These are phyloP conservation scores for Pseudomyrmex cubaensis DNA, from an alignment of 1,140 invertebrate genomes.

Conservation along the genomic window DNA sequence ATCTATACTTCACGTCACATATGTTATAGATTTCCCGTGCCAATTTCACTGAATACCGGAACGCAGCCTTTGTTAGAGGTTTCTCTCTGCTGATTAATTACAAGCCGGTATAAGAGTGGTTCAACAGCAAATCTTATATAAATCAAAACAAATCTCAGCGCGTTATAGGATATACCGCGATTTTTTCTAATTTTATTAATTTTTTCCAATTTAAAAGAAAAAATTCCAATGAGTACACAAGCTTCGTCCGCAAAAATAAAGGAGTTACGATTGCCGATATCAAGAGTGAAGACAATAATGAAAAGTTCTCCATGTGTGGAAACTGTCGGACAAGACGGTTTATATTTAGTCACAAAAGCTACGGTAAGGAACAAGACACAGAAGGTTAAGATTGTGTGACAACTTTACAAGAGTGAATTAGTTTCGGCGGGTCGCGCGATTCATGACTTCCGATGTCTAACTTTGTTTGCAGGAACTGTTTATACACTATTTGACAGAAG, in stretches of 20 bases:
- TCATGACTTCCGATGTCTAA: too few relatives aligned
- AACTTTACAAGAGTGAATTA: not conserved
- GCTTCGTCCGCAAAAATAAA: constrained; percentile 76
- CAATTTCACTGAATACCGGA: too few relatives aligned
- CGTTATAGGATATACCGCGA: too few relatives aligned
- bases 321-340: constrained; percentile 90
- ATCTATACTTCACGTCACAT: too few relatives aligned
- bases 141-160: too few relatives aligned
- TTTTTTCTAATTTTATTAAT: too few relatives aligned
- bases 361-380: constrained; percentile 86
- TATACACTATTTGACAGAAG: constrained; percentile 88
- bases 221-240: constrained; percentile 75
- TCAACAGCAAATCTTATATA: too few relatives aligned
- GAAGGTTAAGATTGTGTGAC: not conserved
- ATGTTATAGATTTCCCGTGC: too few relatives aligned
- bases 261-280: constrained; percentile 87
- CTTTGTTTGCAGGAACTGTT: constrained; percentile 87
- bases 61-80: too few relatives aligned
- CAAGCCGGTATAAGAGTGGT: too few relatives aligned
- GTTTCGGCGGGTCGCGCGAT: too few relatives aligned
- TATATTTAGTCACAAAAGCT: constrained; percentile 90
- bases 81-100: too few relatives aligned
- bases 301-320: constrained; percentile 94
- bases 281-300: constrained; percentile 93
- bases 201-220: not conserved